phyloP scores from a whole-genome alignment of 2,797 vertebrate species.

The Notoglanidium macrostoma region DNA sequence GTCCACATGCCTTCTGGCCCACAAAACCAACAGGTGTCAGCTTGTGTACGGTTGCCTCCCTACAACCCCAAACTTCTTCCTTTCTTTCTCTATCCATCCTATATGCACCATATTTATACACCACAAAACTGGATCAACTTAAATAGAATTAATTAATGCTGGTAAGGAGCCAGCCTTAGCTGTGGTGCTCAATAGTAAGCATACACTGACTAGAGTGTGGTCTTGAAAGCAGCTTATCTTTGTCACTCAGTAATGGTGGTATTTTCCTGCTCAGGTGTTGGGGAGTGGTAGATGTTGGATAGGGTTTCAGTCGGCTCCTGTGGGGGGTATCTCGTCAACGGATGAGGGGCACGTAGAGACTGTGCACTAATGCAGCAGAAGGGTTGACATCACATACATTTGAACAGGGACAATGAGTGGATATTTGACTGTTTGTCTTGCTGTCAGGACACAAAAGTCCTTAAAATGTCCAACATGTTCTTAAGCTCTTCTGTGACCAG shows the following conservation, averaged over 20 bases:
- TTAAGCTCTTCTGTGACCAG: conserved; percentile 12
- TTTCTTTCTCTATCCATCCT: not conserved
- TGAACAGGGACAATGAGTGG: not conserved
- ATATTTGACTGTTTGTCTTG: conserved; percentile 52
- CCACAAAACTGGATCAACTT: not conserved
- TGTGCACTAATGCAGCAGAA: conserved; percentile 52
- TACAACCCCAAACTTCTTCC: conserved; percentile 9
- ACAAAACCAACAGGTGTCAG: conserved; percentile 53
- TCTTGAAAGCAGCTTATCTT: conserved; percentile 3
- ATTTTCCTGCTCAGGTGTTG: conserved; percentile 8
- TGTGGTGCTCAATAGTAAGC: not conserved
- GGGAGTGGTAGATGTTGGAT: conserved; percentile 23
- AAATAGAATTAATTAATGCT: not conserved
- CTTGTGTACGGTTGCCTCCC: conserved; percentile 44
- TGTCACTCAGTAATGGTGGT: not conserved
- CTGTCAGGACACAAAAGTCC: conserved; percentile 53
- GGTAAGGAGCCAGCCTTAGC: not conserved
- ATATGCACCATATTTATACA: not conserved
- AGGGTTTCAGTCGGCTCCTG: not conserved
- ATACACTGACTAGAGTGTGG: not conserved
- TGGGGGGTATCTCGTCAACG: conserved; percentile 17
- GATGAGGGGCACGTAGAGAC: conserved; percentile 51
- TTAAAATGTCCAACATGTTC: conserved; percentile 21
- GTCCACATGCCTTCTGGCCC: conserved; percentile 42
- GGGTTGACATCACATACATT: conserved; percentile 18